Evolutionary conservation across 2,888 invertebrate genomes (phyloP).

Genomic region (Stenurella melanura): DNA sequence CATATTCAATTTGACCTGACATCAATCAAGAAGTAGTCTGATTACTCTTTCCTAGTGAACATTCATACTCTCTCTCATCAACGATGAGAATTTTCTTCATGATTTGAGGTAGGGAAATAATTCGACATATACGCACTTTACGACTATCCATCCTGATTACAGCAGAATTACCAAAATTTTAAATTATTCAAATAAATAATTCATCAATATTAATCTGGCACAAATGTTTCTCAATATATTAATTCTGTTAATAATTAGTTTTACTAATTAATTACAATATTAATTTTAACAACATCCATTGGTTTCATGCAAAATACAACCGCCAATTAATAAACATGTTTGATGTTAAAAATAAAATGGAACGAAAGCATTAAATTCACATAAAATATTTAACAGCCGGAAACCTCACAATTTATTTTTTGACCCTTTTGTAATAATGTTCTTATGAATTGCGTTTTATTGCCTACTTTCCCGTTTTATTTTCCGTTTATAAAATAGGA

Average conservation of each 20-base stretch:
- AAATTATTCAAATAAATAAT: too few species aligned
- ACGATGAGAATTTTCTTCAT: too few species aligned
- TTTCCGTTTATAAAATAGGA: constrained; percentile 16
- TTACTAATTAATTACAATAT: neutral
- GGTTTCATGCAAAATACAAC: neutral
- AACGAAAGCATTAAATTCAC: neutral
- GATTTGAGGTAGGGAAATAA: too few species aligned
- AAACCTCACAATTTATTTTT: constrained; percentile 9
- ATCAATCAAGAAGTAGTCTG: too few species aligned
- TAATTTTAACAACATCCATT: neutral
- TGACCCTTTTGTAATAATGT: constrained; percentile 29
- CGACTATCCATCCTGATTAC: too few species aligned
- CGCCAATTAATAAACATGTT: constrained; percentile 6
- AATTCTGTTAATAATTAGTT: neutral
- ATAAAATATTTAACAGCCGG: constrained; percentile 13
- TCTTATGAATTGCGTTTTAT: constrained; percentile 17
- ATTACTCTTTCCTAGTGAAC: too few species aligned
- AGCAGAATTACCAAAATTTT: too few species aligned
- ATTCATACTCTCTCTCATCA: too few species aligned
- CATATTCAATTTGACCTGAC: too few species aligned
- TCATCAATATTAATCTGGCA: too few species aligned
- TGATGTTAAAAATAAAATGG: constrained; percentile 10
- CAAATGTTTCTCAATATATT: neutral
- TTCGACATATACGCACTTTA: too few species aligned
- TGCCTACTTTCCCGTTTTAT: constrained; percentile 13